phyloP scores from a whole-genome alignment of 2,797 vertebrate species.

The Pelochelys cantorii region DNA sequence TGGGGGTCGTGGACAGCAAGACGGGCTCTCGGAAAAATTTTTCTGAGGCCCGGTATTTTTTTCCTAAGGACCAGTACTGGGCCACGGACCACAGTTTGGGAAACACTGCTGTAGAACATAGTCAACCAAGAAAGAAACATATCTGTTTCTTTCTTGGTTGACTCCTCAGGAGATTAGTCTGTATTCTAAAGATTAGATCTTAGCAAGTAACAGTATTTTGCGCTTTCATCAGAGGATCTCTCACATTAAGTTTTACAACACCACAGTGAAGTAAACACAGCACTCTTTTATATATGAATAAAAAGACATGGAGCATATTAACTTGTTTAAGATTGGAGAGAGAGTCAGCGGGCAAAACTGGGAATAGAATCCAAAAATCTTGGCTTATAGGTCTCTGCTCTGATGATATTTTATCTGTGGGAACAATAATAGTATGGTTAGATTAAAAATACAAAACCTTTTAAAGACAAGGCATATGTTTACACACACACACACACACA shows the following conservation, averaged over 20 bases:
- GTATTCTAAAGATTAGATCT: background rate
- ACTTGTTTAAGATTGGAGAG: background rate
- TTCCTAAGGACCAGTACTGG: too few relatives aligned
- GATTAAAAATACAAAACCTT: too few relatives aligned
- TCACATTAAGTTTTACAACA: background rate
- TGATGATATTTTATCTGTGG: background rate
- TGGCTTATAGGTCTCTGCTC: background rate
- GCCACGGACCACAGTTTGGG: too few relatives aligned
- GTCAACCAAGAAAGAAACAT: background rate
- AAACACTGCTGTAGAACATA: too few relatives aligned
- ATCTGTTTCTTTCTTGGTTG: background rate
- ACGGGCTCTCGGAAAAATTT: too few relatives aligned
- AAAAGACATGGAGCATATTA: background rate
- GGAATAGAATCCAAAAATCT: background rate
- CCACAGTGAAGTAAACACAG: background rate
- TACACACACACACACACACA: too few relatives aligned
- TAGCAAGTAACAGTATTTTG: background rate
- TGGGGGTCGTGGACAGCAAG: too few relatives aligned
- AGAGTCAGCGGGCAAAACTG: background rate
- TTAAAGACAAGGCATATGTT: background rate
- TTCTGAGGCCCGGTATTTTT: too few relatives aligned
- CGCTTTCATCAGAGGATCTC: background rate
- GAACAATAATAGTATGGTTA: background rate
- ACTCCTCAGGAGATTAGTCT: background rate
- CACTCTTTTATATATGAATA: background rate